Evolutionary conservation across 2,113 vertebrate species (phyloP), one percentile per base, ranked within the genome.

Genomic region (Apistogramma diplotaenia): DNA sequence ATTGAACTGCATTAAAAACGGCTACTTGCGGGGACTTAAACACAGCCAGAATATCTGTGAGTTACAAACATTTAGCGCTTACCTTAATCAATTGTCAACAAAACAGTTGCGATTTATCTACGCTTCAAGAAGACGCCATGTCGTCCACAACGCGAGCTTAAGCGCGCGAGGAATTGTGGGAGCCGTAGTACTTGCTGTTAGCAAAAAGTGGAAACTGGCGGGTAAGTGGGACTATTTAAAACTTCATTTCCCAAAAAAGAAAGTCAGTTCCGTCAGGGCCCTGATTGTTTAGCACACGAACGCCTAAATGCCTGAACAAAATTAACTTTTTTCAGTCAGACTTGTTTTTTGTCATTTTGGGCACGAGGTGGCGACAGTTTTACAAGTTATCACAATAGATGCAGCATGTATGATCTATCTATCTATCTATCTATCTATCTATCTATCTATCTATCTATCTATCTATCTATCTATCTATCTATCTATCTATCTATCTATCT

Each of bases 41-140:
- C 2, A 2, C 13, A 37, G 2, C 4, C 4, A 3, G 0, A 1
- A 0, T 0, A 1, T 13, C 0, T 3, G 5, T 1, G 1, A 3
- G 2, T 19, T 6, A 27, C 15, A 1, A 8, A 40, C 16, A 56
- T 33, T 75, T 23, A 72, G n/a, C 59, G 4, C 46, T 61, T 77
- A 91, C 91, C 88, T 74, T 83, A 21, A 40, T 51, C 2, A 59
- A 43, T 90, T 86, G 83, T 91, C 84, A 89, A 92, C 73, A 91
- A 84, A 86, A 85, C 49, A 54, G 18, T 55, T 89, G 71, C 89
- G 91, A 86, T 83, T 23, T 31, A 1, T 73, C 16, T 81, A 81
- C 94, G 94, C 87, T 94, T 94, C 76, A 94, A 89, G 72, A 73
- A 81, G 90, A 91, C 90, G 87, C 92, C 93, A 95, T 95, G 13